Percentiles rank a stretch among this genome's conserved stretches.
phyloP scores from a whole-genome alignment of 2,888 invertebrate genomes.

The Idaea aversata region DNA sequence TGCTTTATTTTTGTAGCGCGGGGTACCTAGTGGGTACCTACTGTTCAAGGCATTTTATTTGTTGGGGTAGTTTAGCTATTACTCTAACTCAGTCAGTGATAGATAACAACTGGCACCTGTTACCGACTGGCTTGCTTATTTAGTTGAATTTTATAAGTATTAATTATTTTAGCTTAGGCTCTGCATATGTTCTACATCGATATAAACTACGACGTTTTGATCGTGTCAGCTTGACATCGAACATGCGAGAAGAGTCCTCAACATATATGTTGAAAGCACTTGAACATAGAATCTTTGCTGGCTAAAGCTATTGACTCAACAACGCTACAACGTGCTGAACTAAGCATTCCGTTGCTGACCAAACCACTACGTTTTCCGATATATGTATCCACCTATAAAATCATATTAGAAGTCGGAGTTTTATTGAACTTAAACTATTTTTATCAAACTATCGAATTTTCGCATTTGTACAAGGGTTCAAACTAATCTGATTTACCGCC shows the following conservation, averaged over 20 bases:
- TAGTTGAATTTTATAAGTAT: neutral
- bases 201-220: neutral
- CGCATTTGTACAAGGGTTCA: neutral
- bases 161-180: neutral
- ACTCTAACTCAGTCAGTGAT: neutral
- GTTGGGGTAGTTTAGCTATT: neutral
- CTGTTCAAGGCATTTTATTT: neutral
- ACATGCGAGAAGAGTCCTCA: neutral
- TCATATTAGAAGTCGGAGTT: neutral
- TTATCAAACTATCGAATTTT: neutral
- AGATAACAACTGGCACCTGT: neutral
- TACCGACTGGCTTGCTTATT: neutral
- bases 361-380: neutral
- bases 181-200: too few species aligned
- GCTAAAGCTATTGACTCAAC: too few species aligned
- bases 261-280: neutral
- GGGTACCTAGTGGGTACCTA: too few species aligned
- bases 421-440: neutral
- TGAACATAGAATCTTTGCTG: neutral
- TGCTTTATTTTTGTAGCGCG: neutral
- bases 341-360: neutral
- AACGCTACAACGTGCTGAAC: neutral
- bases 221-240: neutral
- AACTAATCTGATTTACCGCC: neutral
- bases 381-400: neutral